Evolutionary conservation across 1,140 invertebrate species (phyloP).

Genomic region (Tribolium madens): DNA sequence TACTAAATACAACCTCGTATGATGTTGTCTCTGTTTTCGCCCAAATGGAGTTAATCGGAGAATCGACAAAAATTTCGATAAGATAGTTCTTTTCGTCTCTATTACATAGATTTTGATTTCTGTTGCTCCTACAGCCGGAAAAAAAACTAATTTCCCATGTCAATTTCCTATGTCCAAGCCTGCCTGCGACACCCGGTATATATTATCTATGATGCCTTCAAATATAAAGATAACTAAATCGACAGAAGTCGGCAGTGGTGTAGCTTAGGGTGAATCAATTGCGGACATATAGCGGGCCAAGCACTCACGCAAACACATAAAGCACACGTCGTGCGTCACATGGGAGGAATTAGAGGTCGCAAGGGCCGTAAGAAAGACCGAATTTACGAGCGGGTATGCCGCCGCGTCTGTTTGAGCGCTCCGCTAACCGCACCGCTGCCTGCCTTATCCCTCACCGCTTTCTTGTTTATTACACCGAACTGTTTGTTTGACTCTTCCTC

Average conservation of each 20-base stretch:
- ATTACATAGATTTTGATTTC: no score
- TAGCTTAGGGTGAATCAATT: slow-evolving; percentile 57
- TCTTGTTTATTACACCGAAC: slow-evolving; percentile 50
- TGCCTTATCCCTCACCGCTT: slow-evolving; percentile 46
- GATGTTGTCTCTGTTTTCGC: no score
- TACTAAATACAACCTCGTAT: no score
- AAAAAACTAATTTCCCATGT: no score
- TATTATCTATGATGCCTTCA: no score
- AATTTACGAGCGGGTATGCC: slow-evolving; percentile 60
- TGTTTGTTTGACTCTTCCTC: slow-evolving; percentile 47
- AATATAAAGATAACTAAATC: slow-evolving; percentile 23
- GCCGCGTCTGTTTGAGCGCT: slow-evolving; percentile 56
- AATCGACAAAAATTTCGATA: no score
- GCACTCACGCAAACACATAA: slow-evolving; percentile 63
- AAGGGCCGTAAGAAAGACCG: slow-evolving; percentile 61
- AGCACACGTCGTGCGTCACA: slow-evolving; percentile 61
- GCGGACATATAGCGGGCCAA: slow-evolving; percentile 56
- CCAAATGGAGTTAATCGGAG: no score
- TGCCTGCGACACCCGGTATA: no score
- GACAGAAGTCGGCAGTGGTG: background rate
- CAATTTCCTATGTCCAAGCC: no score
- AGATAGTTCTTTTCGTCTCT: no score
- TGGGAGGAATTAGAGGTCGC: slow-evolving; percentile 63
- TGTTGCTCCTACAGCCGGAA: no score
- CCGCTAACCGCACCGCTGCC: slow-evolving; percentile 50